Evolutionary conservation across 2,888 invertebrate species (phyloP).

Genomic region (Ecliptopera silaceata): DNA sequence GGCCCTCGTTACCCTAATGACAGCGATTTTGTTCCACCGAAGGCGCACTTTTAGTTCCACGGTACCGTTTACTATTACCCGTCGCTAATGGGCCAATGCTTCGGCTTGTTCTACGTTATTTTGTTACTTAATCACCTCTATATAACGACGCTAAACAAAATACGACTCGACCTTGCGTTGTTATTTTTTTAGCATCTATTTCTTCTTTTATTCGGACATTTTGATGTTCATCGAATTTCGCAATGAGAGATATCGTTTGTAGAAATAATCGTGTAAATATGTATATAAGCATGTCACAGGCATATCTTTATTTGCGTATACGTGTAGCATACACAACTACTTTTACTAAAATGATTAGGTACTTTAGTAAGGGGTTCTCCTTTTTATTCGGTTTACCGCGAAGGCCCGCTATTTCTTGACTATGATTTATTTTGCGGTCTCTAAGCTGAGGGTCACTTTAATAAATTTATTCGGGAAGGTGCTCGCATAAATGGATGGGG

Average conservation of each 20-base stretch:
- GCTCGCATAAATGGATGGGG: conserved; percentile 69
- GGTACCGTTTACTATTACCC: conserved; percentile 72
- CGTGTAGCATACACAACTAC: conserved; percentile 11
- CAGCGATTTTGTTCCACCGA: conserved; percentile 73
- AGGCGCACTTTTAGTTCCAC: conserved; percentile 73
- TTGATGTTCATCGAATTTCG: neutral
- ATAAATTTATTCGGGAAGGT: conserved; percentile 80
- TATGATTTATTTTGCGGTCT: conserved; percentile 79
- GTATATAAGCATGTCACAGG: conserved; percentile 20
- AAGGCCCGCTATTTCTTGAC: conserved; percentile 73
- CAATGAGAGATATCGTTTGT: neutral
- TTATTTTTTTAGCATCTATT: neutral
- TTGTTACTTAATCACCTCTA: conserved; percentile 59
- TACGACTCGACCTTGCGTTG: conserved; percentile 21
- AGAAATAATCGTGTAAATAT: neutral
- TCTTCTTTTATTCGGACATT: neutral
- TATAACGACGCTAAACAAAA: conserved; percentile 44
- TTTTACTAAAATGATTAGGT: conserved; percentile 45
- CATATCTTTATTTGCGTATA: conserved; percentile 16
- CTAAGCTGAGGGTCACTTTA: conserved; percentile 79
- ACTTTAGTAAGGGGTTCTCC: conserved; percentile 55
- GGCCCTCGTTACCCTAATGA: conserved; percentile 80
- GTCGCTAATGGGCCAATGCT: conserved; percentile 72
- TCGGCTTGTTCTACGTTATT: conserved; percentile 62
- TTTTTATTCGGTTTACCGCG: conserved; percentile 70